Evolutionary conservation across 2,888 invertebrate species (phyloP), one percentile per base, ranked within the genome.

Genomic region (Microctonus hyperodae): DNA sequence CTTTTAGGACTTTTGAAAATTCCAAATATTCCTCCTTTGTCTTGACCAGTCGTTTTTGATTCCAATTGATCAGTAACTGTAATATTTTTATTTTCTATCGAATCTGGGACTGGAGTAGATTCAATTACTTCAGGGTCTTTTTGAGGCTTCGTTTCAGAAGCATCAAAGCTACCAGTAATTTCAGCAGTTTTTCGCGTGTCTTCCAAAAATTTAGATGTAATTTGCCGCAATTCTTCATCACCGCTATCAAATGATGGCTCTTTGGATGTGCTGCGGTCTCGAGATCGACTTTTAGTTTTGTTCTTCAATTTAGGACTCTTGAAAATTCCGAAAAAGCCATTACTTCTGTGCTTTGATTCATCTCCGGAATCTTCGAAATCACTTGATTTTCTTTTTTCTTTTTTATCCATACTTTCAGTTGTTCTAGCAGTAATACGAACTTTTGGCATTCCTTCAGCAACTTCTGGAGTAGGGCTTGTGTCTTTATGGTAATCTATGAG

Each of bases 291-390:
- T 25, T 80, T 77, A 22, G 78, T 79, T 31, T 78, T 75, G 10
- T 75, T 76, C 56, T 76, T 74, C 11, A 77, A 66, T 65, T 78
- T 82, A 0, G 82, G 78, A 44, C 79, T 79, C 67, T 74, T 80
- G 53, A 83, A 83, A 48, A 79, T 79, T 11, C 76, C 76, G 13
- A 83, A 81, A 33, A 83, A 79, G 13, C 78, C 75, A 6, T 69
- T 70, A 6, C 73, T 68, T 50, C 76, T 78, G 20, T 76, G 77
- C 50, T 79, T 79, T 13, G 72, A 67, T 58, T 76, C 77, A 53
- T 70, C 71, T 6, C 70, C 64, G 1, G 67, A 65, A 33, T 73
- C 72, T 48, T 72, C 70, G n/a, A 69, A 63, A 28, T 67, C 70
- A 5, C 44, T 28, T 6, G 66, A 61, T 61, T 69, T 65, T 44